Evolutionary conservation across 2,888 invertebrate genomes (phyloP).

Genomic region (Caenorhabditis sp.): DNA sequence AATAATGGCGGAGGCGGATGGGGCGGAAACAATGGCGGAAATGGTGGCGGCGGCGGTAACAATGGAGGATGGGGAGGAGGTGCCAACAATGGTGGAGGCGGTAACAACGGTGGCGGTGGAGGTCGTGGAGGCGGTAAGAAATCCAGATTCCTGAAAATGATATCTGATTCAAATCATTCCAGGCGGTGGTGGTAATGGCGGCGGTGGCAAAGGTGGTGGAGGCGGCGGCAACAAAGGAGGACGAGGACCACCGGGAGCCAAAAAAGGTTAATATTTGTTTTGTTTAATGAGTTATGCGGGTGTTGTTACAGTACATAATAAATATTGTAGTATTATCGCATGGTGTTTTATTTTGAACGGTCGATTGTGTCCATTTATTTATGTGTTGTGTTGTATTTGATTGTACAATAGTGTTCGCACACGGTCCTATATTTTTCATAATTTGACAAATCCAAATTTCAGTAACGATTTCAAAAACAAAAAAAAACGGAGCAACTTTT

Average conservation of each 20-base stretch:
- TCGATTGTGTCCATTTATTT: neutral
- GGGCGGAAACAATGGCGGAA: constrained; percentile 12
- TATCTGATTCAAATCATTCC: too few relatives aligned
- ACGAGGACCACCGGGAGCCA: constrained; percentile 5
- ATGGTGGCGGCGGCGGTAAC: constrained; percentile 11
- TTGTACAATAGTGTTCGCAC: too few relatives aligned
- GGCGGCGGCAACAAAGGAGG: constrained; percentile 14
- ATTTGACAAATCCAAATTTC: too few relatives aligned
- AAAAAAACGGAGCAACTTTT: too few relatives aligned
- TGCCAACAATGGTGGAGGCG: constrained; percentile 11
- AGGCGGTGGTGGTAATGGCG: constrained; percentile 16
- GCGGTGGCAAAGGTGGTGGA: constrained; percentile 15
- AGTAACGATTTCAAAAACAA: too few relatives aligned
- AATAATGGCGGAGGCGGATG: constrained; percentile 26
- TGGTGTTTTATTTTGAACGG: neutral
- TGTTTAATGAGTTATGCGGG: too few relatives aligned
- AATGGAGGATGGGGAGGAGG: constrained; percentile 10
- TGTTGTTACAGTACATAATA: neutral
- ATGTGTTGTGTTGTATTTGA: neutral
- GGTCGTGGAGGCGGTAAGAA: constrained; percentile 15
- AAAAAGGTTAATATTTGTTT: neutral
- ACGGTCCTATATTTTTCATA: too few relatives aligned
- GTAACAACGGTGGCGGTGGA: constrained; percentile 12
- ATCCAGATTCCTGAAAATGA: too few relatives aligned
- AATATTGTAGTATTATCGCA: neutral